Conservation (phyloP, 2,797 vertebrate genomes). For the Varecia variegata region DNA sequence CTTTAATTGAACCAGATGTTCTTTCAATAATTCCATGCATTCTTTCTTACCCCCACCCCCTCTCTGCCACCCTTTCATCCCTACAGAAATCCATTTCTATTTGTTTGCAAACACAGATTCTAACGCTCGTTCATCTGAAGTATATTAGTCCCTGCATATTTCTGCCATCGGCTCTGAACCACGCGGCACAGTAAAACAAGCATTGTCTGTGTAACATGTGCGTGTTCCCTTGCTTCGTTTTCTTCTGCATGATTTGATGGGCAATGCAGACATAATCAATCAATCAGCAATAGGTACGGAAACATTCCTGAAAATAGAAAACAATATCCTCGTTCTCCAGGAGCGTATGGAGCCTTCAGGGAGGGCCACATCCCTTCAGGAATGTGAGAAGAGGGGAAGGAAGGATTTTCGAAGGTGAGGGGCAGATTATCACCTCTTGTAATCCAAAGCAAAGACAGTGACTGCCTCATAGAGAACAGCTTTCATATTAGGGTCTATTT, state of each 20-base stretch:
- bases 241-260: conserved; percentile 43
- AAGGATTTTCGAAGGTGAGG: background rate
- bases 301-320: conserved; percentile 18
- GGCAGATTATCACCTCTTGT: background rate
- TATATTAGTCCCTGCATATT: background rate
- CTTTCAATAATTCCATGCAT: conserved; percentile 43
- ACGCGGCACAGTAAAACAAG: background rate
- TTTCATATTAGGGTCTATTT: background rate
- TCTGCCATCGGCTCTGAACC: conserved; percentile 6
- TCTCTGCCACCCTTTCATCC: conserved; percentile 4
- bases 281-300: conserved; percentile 19
- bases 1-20: conserved; percentile 68
- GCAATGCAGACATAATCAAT: background rate
- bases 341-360: background rate
- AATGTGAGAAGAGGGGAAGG: background rate
- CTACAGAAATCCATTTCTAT: conserved; percentile 53
- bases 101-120: conserved; percentile 51
- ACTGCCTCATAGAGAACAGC: background rate
- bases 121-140: conserved; percentile 25
- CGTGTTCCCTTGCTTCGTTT: background rate
- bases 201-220: background rate
- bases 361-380: background rate
- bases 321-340: background rate
- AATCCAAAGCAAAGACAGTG: background rate
- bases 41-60: background rate